Evolutionary conservation across 1,140 invertebrate genomes (phyloP).

Genomic region (Chironomus tepperi): DNA sequence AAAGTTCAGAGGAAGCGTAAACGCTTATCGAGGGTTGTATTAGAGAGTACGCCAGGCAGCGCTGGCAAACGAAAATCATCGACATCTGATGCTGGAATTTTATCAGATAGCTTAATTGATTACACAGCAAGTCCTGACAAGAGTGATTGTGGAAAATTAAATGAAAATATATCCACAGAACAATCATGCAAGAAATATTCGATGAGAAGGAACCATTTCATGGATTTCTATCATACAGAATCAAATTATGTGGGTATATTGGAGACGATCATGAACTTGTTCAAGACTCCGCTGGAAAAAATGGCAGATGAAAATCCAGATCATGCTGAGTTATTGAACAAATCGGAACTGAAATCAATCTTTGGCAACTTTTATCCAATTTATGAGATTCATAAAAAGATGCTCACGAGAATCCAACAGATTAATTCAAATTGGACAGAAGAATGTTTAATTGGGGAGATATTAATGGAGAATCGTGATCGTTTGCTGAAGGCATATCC

Average conservation of each 20-base stretch:
- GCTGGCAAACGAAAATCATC: conserved; percentile 66
- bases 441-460: conserved; percentile 74
- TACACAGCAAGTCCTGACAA: conserved; percentile 70
- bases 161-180: conserved; percentile 32
- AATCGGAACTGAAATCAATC: conserved; percentile 89
- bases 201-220: conserved; percentile 69
- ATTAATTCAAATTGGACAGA: conserved; percentile 60
- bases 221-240: conserved; percentile 92
- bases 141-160: conserved; percentile 29
- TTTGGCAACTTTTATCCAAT: conserved; percentile 94
- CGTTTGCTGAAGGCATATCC: conserved; percentile 89
- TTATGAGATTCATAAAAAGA: conserved; percentile 81
- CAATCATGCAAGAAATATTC: conserved; percentile 49
- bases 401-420: conserved; percentile 51
- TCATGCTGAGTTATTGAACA: conserved; percentile 65
- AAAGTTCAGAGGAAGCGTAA: conserved; percentile 59
- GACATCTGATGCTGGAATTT: conserved; percentile 67
- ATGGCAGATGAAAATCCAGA: conserved; percentile 58
- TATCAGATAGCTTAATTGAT: conserved; percentile 81
- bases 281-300: conserved; percentile 86
- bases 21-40: conserved; percentile 43
- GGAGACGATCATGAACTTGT: conserved; percentile 82
- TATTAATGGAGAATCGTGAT: conserved; percentile 74
- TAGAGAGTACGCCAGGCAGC: conserved; percentile 37
- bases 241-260: conserved; percentile 94